Evolutionary conservation across 2,888 invertebrate species (phyloP), one percentile per base, ranked within the genome.

Genomic region (Orthosia gracilis): DNA sequence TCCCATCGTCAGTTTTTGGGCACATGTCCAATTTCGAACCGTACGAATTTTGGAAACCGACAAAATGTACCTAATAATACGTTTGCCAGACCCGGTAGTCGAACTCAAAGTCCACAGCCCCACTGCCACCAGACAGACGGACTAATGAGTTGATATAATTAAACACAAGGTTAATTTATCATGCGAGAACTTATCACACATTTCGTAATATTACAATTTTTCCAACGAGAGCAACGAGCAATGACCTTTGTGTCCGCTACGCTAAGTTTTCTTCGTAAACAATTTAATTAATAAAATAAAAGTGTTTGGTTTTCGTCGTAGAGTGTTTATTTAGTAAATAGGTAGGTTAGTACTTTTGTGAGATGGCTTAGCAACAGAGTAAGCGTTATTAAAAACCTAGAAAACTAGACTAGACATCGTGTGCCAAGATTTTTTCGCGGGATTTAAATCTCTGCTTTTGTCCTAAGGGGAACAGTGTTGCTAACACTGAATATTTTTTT

Each of bases 111-210:
- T 82, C 82, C 84, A 58, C 62, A 54, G 31, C 40, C 26, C 3
- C 52, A n/a, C 26, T 49, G 54, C 55, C 58, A 61, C 54, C 57
- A 69, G 73, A 64, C 79, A 58, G 26, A 45, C 65, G 66, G 61
- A 84, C 70, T 80, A 82, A 82, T 75, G 82, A 82, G 50, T 11
- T 47, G 55, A 55, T 71, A 80, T 84, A 80, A 82, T 82, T 84
- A 82, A 80, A 75, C 66, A 68, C 68, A 83, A 79, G 74, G 84
- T 72, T 67, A 71, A n/a, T 62, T 70, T 68, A 80, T 59, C 63
- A 70, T 61, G 18, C 65, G 64, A 72, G 49, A 59, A 64, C 47
- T 62, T 47, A 67, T 63, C 58, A 45, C 45, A 65, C 23, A 68
- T 65, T 58, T 66, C 61, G 59, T 83, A 61, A 83, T 65, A 54